Base-by-base conservation (phyloP, 2,888 invertebrate species). In the Scaptodrosophila latifasciaeformis region DNA sequence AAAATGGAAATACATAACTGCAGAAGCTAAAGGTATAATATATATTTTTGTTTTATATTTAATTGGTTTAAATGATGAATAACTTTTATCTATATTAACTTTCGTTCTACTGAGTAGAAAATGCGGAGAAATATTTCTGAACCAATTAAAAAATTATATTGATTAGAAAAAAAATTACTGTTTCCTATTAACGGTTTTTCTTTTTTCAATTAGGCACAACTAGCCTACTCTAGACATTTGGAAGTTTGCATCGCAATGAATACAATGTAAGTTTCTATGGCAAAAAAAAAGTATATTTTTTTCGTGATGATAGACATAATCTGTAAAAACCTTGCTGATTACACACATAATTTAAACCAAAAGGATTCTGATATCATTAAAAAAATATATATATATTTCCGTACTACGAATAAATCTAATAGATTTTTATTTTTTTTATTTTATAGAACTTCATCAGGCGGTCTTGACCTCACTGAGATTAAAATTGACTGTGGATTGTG, bases 361-460 rank as follows among this genome's bases (percentile, higher is more conserved):
- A 72, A 72, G 72, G 71, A 71, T 71, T 60, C 71, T 71, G 71
- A n/a, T n/a, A n/a, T n/a, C n/a, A n/a, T n/a, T n/a, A n/a, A n/a
- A 71, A 54, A 15, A 39, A 18, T 7, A 37, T 10, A 7, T 19
- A 37, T 7, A 37, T 37, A 15, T n/a, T n/a, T n/a, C n/a, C n/a
- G n/a, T n/a, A n/a, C n/a, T n/a, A n/a, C n/a, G n/a, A n/a, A n/a
- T n/a, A n/a, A n/a, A n/a, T n/a, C n/a, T n/a, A n/a, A n/a, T n/a
- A n/a, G n/a, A n/a, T n/a, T n/a, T n/a, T n/a, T n/a, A n/a, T n/a
- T n/a, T n/a, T n/a, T n/a, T n/a, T n/a, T n/a, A n/a, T n/a, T n/a
- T 10, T 2, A 0, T 6, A 2, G 0, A 1, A 10, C 3, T 34
- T 1, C 2, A 6, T 13, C 2, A 0, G 0, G 5, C 21, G 7